These are phyloP conservation scores for Microcebus griseorufus DNA, from an alignment of 2,113 vertebrate species.

Conservation along the genomic window DNA sequence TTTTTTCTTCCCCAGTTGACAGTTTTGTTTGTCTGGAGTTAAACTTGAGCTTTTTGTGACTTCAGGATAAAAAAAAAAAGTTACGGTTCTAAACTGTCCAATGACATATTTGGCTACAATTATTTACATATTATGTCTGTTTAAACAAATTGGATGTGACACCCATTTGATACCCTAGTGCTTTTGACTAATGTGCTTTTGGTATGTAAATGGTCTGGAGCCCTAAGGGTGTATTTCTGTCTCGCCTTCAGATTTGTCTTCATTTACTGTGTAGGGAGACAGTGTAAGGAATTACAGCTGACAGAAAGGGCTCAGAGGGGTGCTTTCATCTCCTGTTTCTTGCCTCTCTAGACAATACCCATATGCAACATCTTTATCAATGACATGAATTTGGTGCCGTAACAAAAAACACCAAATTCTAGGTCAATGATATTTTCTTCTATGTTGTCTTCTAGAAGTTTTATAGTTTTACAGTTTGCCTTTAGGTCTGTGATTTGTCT, in stretches of 20 bases:
- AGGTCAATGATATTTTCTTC: neutral
- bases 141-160: constrained; percentile 84
- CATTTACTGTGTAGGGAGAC: constrained; percentile 76
- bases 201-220: constrained; percentile 73
- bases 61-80: constrained; percentile 52
- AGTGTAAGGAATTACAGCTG: constrained; percentile 81
- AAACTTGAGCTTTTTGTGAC: constrained; percentile 59
- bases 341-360: constrained; percentile 88
- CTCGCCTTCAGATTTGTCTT: constrained; percentile 83
- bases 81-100: constrained; percentile 61
- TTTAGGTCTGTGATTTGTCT: neutral
- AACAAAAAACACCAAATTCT: constrained; percentile 87
- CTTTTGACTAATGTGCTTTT: constrained; percentile 72
- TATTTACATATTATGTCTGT: constrained; percentile 83
- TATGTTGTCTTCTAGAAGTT: neutral
- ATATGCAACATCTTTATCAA: constrained; percentile 91
- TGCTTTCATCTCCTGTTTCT: constrained; percentile 76
- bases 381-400: constrained; percentile 85
- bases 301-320: constrained; percentile 84
- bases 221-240: constrained; percentile 80
- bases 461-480: neutral
- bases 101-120: constrained; percentile 80
- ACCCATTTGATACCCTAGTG: constrained; percentile 83
- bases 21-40: neutral
- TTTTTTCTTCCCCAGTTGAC: neutral